These are phyloP conservation scores for Crenuchus spilurus DNA, from an alignment of 2,797 vertebrate genomes.

Conservation along the genomic window DNA sequence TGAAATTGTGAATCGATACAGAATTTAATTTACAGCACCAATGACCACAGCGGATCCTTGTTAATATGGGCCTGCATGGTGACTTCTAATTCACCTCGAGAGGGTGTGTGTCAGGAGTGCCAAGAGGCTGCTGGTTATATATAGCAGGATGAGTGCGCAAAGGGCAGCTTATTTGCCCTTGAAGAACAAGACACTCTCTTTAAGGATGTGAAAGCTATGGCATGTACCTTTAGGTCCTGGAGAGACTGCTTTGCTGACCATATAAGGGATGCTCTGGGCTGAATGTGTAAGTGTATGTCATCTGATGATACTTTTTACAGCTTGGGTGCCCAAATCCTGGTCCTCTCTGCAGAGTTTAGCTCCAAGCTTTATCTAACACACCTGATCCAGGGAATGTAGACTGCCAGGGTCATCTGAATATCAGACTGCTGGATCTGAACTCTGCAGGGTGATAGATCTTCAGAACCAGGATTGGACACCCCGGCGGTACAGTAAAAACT, in stretches of 20 bases:
- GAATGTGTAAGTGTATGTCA: background rate
- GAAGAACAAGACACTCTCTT: constrained; percentile 66
- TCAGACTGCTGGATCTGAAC: too few relatives aligned
- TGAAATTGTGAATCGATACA: constrained; percentile 67
- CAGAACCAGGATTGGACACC: too few relatives aligned
- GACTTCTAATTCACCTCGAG: constrained; percentile 56
- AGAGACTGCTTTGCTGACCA: constrained; percentile 56
- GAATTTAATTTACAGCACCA: constrained; percentile 72
- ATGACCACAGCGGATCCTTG: constrained; percentile 64
- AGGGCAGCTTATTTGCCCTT: constrained; percentile 65
- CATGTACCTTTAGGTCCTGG: background rate
- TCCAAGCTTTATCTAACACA: too few relatives aligned
- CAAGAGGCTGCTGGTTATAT: constrained; percentile 46
- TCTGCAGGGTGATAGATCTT: too few relatives aligned
- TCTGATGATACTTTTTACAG: background rate
- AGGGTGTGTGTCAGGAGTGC: constrained; percentile 61
- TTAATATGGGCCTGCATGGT: constrained; percentile 66
- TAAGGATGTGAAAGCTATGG: constrained; percentile 51
- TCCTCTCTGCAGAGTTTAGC: too few relatives aligned
- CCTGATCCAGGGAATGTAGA: too few relatives aligned
- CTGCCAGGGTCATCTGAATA: too few relatives aligned
- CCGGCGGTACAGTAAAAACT: background rate
- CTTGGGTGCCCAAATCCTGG: too few relatives aligned
- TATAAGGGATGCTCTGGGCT: constrained; percentile 57
- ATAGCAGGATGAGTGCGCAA: constrained; percentile 26